Evolutionary conservation across 2,888 invertebrate species (phyloP), one percentile per base, ranked within the genome.

Genomic region (Noctua pronuba): DNA sequence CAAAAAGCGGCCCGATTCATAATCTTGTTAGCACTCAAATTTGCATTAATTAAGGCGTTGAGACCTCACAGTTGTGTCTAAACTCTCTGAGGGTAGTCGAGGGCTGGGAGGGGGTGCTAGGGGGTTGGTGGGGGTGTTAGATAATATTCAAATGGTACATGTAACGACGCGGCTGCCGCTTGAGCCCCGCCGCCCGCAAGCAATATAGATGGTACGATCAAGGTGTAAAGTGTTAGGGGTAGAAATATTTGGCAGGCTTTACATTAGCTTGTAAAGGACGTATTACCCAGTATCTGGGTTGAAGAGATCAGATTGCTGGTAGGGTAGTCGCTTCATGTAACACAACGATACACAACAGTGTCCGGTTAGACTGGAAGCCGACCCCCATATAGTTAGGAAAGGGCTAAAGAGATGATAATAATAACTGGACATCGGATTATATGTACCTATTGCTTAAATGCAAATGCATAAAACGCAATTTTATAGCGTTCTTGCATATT

Each of bases 101-200:
- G 81, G 87, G 75, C 28, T 41, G 84, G 79, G 83, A 75, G 79
- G 86, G 89, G 82, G 81, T 41, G 65, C n/a, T 65, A 41, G 65
- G 81, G 86, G 82, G 82, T 81, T 89, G 81, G 84, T 89, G 89
- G 90, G 90, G 86, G 92, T 91, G 95, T 94, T 94, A 95, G 96
- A 96, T 96, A 96, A 96, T 96, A 96, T 96, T 96, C 96, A 96
- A 96, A 96, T 96, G 96, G 96, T 96, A 96, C 96, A 96, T 96
- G 96, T 96, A 96, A 96, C 96, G 95, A 94, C 92, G 94, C 93
- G 93, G 94, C 92, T 92, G 91, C 92, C 91, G 92, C 93, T 89
- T 91, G 91, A 90, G 93, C 94, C 93, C 88, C 93, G 92, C 92
- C 95, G 93, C 96, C 96, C 95, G 95, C 96, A 94, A 95, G 94